Percentiles rank a stretch among this genome's conserved stretches.
Evolutionary conservation across 2,888 invertebrate genomes (phyloP).

Genomic region (Diloba caeruleocephala): DNA sequence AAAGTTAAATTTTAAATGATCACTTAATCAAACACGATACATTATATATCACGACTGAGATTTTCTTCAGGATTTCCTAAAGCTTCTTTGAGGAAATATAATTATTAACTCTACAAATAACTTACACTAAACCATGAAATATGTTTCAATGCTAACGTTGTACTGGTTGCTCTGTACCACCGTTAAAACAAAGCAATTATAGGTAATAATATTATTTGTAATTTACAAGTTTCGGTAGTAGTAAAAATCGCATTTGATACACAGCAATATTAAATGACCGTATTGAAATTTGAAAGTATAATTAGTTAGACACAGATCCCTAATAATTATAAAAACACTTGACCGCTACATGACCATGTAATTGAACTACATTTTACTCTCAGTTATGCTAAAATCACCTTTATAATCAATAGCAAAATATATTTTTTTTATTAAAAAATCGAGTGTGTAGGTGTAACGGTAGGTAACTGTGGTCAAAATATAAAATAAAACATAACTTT

Average conservation of each 20-base stretch:
- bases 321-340: neutral
- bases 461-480: no score
- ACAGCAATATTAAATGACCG: conserved; percentile 2
- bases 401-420: neutral
- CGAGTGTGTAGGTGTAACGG: no score
- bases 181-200: no score
- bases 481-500: conserved; percentile 8
- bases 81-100: no score
- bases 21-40: no score
- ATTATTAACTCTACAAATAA: no score
- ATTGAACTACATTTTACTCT: conserved; percentile 9
- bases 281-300: neutral
- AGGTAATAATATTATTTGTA: neutral
- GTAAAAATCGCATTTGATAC: neutral
- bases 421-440: neutral
- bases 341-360: conserved; percentile 5
- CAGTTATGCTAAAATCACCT: neutral
- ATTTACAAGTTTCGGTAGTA: neutral
- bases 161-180: no score
- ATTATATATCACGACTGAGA: no score
- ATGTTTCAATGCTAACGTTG: no score
- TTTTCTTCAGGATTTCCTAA: no score
- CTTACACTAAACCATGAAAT: no score
- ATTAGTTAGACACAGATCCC: neutral
- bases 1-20: no score